Evolutionary conservation across 2,888 invertebrate genomes (phyloP).

Genomic region (Synanthedon andrenaeformis): DNA sequence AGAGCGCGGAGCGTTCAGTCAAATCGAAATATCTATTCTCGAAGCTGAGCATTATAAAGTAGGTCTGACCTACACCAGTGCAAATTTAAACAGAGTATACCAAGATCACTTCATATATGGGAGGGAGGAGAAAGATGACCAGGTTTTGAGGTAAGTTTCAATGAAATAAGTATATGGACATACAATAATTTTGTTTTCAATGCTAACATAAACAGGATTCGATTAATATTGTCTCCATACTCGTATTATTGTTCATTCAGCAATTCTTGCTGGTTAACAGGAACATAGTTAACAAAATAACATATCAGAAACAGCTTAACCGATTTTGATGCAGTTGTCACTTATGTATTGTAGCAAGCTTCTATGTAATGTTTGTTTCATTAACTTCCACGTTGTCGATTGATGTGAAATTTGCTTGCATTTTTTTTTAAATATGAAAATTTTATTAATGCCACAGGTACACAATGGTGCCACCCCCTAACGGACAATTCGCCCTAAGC

Average conservation of each 20-base stretch:
- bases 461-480: slow-evolving; percentile 43
- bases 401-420: no score
- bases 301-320: no score
- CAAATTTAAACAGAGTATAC: slow-evolving; percentile 37
- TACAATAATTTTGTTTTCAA: not conserved
- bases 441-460: slow-evolving; percentile 22
- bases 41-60: slow-evolving; percentile 50
- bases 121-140: slow-evolving; percentile 34
- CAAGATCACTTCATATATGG: slow-evolving; percentile 38
- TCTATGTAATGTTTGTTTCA: no score
- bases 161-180: not conserved
- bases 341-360: no score
- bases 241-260: not conserved
- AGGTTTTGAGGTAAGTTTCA: slow-evolving; percentile 27
- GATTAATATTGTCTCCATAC: no score
- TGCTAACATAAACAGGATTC: no score
- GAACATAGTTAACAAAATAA: no score
- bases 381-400: no score
- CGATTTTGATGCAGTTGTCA: no score
- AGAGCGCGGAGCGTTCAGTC: slow-evolving; percentile 52
- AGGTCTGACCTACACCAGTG: slow-evolving; percentile 47
- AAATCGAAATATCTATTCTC: slow-evolving; percentile 45
- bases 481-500: slow-evolving; percentile 63
- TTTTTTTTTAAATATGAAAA: no score
- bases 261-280: no score